Base-by-base conservation (phyloP, 2,113 vertebrate genomes). In the Pseudopipra pipra region DNA sequence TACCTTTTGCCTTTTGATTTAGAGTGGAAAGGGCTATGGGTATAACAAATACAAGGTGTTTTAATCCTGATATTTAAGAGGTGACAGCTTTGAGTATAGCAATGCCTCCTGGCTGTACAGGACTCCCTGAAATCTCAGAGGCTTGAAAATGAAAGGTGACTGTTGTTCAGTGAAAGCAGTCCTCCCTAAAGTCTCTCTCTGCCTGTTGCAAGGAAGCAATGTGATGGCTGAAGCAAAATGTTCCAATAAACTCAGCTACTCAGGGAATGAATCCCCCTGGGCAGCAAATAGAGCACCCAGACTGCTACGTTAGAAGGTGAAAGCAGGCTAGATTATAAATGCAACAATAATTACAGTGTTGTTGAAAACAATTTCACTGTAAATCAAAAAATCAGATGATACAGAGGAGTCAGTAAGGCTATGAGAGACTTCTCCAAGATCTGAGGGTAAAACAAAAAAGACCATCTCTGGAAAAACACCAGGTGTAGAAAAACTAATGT, bases 391-490 rank as follows among this genome's bases (percentile, higher is more conserved):
- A 51, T 87, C 46, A 30, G 11, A 71, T 51, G 35, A 39, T 61
- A 33, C 11, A 82, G 71, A 87, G 37, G 24, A 70, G 27, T 35
- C 55, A 81, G 24, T 8, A 30, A 33, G 37, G 35, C 31, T 66
- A 11, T 44, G 37, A 89, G n/a, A 92, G 35, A 31, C 39, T 80
- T 51, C 43, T 82, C 33, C 72, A 67, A 59, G 39, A 73, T 66
- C 9, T 67, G 51, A 80, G 49, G 11, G 17, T 59, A 52, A 84
- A 90, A 84, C 35, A 56, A 79, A 88, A 74, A 66, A 79, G 52
- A 43, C 3, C 4, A 2, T 17, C 0, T 0, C 22, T 9, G 1
- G 24, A 77, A 84, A 25, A 74, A 44, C 33, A 63, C 16, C 0
- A 2, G 7, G 8, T 37, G 43, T 72, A 55, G 59, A 39, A 89